Conservation (phyloP, 2,888 invertebrate species). For the Psylliodes chrysocephalus region DNA sequence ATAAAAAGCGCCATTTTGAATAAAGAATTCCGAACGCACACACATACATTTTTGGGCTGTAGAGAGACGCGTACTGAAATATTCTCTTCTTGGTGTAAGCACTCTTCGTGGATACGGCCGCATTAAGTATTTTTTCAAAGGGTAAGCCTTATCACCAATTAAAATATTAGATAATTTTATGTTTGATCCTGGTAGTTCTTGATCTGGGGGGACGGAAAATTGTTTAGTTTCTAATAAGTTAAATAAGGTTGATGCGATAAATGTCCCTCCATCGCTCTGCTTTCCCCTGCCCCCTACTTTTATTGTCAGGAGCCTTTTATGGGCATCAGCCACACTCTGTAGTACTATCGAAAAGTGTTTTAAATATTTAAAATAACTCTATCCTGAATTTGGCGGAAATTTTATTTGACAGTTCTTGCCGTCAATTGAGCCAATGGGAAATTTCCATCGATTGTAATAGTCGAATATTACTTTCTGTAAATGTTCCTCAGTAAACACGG, state of each 20-base stretch:
- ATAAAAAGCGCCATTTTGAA: too few relatives aligned
- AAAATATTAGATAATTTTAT: too few relatives aligned
- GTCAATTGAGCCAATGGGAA: slow-evolving; percentile 41
- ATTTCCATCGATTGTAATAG: slow-evolving; percentile 35
- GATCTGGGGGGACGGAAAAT: slow-evolving; percentile 24
- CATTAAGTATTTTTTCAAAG: slow-evolving; percentile 34
- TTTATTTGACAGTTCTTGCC: slow-evolving; percentile 38
- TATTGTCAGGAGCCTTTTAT: slow-evolving; percentile 38
- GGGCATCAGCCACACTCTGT: slow-evolving; percentile 40
- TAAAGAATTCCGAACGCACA: slow-evolving; percentile 10
- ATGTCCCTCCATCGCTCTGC: slow-evolving; percentile 41
- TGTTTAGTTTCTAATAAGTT: slow-evolving; percentile 32
- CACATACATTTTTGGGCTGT: slow-evolving; percentile 36
- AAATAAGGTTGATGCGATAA: slow-evolving; percentile 35
- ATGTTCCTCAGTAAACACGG: slow-evolving; percentile 22
- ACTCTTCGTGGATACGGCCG: slow-evolving; percentile 30
- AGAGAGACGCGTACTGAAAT: slow-evolving; percentile 34
- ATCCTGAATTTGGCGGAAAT: slow-evolving; percentile 31
- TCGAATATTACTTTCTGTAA: too few relatives aligned
- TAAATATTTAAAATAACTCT: slow-evolving; percentile 36
- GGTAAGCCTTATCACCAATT: slow-evolving; percentile 38
- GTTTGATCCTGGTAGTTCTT: too few relatives aligned
- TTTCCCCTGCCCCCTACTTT: slow-evolving; percentile 40
- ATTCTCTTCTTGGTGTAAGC: slow-evolving; percentile 27
- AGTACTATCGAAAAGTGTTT: slow-evolving; percentile 39